These are phyloP conservation scores for Ploceus nigricollis DNA, from an alignment of 2,113 vertebrate genomes.

Conservation along the genomic window DNA sequence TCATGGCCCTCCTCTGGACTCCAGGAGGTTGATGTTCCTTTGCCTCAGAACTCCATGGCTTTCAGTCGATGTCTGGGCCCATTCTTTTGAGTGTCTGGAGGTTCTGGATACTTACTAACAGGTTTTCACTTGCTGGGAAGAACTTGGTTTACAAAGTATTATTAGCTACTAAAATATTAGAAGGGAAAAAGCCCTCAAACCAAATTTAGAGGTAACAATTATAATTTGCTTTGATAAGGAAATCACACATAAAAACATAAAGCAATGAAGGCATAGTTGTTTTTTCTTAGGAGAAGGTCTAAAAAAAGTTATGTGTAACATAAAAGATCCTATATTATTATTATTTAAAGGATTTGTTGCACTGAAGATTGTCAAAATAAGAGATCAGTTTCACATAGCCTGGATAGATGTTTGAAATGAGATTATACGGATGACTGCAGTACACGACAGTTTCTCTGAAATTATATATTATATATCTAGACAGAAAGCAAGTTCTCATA, in stretches of 20 bases:
- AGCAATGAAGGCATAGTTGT: neutral
- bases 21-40: neutral
- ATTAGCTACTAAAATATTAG: neutral
- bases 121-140: neutral
- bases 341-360: conserved; percentile 24
- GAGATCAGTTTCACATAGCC: neutral
- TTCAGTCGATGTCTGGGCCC: neutral
- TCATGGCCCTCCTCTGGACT: neutral
- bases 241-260: neutral
- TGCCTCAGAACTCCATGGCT: neutral
- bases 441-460: neutral
- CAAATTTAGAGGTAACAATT: neutral
- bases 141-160: neutral
- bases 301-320: neutral
- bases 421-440: neutral
- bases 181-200: neutral
- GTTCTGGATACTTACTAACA: neutral
- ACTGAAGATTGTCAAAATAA: conserved; percentile 22
- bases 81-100: neutral
- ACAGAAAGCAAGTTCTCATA: neutral
- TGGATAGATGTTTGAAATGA: neutral
- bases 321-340: neutral
- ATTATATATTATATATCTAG: neutral
- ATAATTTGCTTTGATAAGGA: neutral
- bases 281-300: neutral